phyloP scores from a whole-genome alignment of 92 coral and sea anemone species.

The Paragorgia papillata region DNA sequence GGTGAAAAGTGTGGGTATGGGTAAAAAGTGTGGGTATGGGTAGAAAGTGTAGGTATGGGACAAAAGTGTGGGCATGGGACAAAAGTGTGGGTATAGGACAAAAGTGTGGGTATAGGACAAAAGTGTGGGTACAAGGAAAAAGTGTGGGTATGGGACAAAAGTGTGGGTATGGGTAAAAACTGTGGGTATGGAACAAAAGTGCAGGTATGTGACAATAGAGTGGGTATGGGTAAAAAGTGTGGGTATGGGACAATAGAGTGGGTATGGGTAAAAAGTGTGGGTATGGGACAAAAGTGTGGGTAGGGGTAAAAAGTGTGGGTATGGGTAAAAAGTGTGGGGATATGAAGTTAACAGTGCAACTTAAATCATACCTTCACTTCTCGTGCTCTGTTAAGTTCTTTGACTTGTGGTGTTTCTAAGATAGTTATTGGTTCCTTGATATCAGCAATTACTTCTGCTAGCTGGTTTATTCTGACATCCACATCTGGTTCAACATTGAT shows the following conservation, averaged over 20 bases:
- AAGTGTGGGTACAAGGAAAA: no score
- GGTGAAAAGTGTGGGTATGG: background rate
- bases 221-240: background rate
- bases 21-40: no score
- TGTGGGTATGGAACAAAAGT: no score
- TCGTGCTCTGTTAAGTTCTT: slow-evolving; percentile 72
- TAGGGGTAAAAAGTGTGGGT: no score
- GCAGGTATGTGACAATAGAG: background rate
- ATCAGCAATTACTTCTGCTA: slow-evolving; percentile 94
- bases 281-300: no score
- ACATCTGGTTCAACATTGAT: slow-evolving; percentile 78
- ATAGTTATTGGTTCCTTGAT: slow-evolving; percentile 85
- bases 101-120: background rate
- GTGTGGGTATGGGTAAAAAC: no score
- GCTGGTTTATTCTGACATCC: slow-evolving; percentile 73
- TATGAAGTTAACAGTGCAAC: no score
- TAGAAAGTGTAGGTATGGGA: background rate
- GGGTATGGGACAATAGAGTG: background rate
- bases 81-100: background rate
- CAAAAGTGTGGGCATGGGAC: background rate
- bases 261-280: no score
- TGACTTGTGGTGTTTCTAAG: slow-evolving; percentile 76
- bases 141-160: no score
- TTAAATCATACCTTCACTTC: slow-evolving; percentile 77
- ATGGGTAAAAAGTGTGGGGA: no score